These are phyloP conservation scores for Brotula barbata DNA, from an alignment of 2,797 vertebrate genomes.

Conservation along the genomic window DNA sequence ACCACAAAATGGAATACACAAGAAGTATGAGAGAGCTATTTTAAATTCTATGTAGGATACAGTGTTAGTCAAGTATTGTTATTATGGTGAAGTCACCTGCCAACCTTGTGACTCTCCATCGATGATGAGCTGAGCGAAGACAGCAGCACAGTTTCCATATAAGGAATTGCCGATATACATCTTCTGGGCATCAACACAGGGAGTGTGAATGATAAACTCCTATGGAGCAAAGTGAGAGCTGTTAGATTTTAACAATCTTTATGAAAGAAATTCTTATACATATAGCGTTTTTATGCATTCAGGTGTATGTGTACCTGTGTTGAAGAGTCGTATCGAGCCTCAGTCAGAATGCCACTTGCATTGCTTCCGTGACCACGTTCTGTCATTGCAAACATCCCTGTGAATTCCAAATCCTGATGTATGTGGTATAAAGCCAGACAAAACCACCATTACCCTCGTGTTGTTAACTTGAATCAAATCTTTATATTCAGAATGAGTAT, in stretches of 20 bases:
- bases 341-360: constrained; percentile 65
- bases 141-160: constrained; percentile 58
- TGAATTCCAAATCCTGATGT: constrained; percentile 67
- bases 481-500: too few species aligned
- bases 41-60: too few species aligned
- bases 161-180: constrained; percentile 73
- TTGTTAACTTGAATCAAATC: too few species aligned
- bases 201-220: constrained; percentile 74
- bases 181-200: constrained; percentile 64
- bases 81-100: constrained; percentile 1
- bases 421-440: too few species aligned
- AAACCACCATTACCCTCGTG: too few species aligned
- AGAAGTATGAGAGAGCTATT: too few species aligned
- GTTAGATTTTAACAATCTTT: too few species aligned
- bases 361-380: constrained; percentile 73
- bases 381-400: constrained; percentile 76
- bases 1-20: too few species aligned
- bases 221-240: constrained; percentile 16
- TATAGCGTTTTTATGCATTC: too few species aligned
- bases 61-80: too few species aligned
- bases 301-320: constrained; percentile 57
- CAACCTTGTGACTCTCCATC: constrained; percentile 66
- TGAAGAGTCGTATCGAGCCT: constrained; percentile 67
- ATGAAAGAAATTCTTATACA: too few species aligned
- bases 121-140: constrained; percentile 73